Percentiles rank a stretch among this genome's conserved stretches.
Conservation (phyloP, 2,888 invertebrate species). For the Drosophila melanocephala region DNA sequence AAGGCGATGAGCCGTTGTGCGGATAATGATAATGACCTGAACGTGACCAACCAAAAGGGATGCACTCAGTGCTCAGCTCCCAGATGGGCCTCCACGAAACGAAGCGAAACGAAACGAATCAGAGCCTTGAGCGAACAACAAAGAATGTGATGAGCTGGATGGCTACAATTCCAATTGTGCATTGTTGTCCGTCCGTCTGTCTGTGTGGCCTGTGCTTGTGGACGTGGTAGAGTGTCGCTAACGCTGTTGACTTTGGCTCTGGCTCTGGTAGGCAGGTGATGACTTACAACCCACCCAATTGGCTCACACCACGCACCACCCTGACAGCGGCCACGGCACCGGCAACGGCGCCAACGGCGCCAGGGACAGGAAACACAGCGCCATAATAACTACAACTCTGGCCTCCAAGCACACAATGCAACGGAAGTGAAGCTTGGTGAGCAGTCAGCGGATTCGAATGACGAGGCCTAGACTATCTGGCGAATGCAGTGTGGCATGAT, state of each 20-base stretch:
- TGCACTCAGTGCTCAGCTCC: not conserved
- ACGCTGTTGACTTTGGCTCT: constrained; percentile 34
- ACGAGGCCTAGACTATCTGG: constrained; percentile 25
- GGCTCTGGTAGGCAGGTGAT: constrained; percentile 29
- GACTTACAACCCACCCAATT: constrained; percentile 29
- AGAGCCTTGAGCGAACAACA: constrained; percentile 31
- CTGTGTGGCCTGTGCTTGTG: not conserved
- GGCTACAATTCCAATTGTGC: constrained; percentile 42
- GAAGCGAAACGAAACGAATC: constrained; percentile 6
- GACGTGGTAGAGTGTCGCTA: constrained; percentile 34
- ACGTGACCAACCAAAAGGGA: constrained; percentile 37
- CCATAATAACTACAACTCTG: constrained; percentile 54
- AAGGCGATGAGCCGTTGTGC: constrained; percentile 18
- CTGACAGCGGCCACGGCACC: not conserved
- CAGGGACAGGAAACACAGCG: constrained; percentile 50
- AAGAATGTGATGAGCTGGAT: constrained; percentile 22
- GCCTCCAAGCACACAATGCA: constrained; percentile 44
- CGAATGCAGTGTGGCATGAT: constrained; percentile 29
- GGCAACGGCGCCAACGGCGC: constrained; percentile 11
- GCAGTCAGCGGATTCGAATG: constrained; percentile 45
- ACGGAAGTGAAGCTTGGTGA: constrained; percentile 49
- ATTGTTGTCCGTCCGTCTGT: constrained; percentile 25
- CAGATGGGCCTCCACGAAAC: not conserved
- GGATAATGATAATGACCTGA: constrained; percentile 47
- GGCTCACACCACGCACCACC: not conserved